phyloP scores from a whole-genome alignment of 2,113 vertebrate genomes.

The Riparia riparia region DNA sequence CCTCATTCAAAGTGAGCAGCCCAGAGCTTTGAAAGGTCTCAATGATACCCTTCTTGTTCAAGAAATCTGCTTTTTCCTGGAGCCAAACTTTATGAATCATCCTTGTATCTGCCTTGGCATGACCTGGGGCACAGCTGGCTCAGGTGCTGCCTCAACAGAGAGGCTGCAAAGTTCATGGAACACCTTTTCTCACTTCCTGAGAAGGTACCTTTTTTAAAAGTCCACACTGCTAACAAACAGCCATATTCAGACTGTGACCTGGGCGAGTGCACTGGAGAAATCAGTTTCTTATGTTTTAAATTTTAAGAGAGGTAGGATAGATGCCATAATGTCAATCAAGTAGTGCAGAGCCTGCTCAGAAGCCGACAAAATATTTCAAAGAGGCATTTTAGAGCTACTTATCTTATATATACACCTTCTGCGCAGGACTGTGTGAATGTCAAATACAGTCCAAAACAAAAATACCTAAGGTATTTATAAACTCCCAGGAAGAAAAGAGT shows the following conservation, averaged over 20 bases:
- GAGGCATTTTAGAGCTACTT: neutral
- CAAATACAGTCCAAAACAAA: neutral
- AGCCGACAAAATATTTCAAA: neutral
- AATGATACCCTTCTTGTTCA: neutral
- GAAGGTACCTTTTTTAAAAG: neutral
- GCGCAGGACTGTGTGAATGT: neutral
- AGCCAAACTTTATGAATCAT: neutral
- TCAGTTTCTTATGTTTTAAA: neutral
- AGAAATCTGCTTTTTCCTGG: neutral
- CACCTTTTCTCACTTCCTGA: neutral
- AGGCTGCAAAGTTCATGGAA: neutral
- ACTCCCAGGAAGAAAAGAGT: neutral
- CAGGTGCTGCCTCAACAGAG: neutral
- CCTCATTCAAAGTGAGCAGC: neutral
- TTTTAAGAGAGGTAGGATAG: neutral
- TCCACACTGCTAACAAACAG: neutral
- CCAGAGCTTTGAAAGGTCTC: neutral
- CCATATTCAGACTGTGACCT: accelerated
- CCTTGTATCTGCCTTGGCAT: accelerated
- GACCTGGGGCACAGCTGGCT: neutral
- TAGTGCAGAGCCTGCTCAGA: neutral
- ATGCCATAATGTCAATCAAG: neutral
- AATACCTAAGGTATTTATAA: neutral
- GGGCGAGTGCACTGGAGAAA: neutral
- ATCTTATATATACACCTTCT: neutral